Evolutionary conservation across 1,140 invertebrate species (phyloP).

Genomic region (Drosophila littoralis): DNA sequence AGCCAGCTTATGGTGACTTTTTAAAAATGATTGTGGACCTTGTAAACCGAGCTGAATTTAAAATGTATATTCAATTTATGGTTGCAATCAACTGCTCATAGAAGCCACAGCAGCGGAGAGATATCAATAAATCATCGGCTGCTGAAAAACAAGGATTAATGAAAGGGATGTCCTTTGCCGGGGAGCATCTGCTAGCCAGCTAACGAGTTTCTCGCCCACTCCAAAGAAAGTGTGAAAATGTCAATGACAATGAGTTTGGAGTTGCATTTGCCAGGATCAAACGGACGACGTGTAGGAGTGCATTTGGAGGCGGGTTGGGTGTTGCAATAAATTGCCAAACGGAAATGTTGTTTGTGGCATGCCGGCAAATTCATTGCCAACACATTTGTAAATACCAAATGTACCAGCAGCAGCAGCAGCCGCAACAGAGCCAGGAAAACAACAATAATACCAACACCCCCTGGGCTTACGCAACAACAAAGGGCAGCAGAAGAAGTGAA

Average conservation of each 20-base stretch:
- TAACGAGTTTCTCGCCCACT: constrained; percentile 50
- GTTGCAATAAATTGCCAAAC: constrained; percentile 55
- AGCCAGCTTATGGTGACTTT: too few species aligned
- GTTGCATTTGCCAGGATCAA: constrained; percentile 18
- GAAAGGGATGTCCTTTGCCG: constrained; percentile 46
- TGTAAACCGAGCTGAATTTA: background rate
- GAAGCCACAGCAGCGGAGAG: background rate
- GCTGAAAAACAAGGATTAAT: constrained; percentile 57
- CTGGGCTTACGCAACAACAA: constrained; percentile 60
- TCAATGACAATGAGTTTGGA: constrained; percentile 40
- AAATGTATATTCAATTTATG: constrained; percentile 12
- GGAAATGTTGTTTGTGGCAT: constrained; percentile 63
- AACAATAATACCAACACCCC: constrained; percentile 69
- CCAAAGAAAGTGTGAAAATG: constrained; percentile 64
- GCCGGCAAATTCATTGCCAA: constrained; percentile 73
- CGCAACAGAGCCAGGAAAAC: constrained; percentile 21
- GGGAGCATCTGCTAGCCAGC: constrained; percentile 53
- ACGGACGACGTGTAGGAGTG: constrained; percentile 5
- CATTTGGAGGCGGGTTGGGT: constrained; percentile 2
- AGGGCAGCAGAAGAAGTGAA: constrained; percentile 37
- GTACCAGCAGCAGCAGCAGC: constrained; percentile 19
- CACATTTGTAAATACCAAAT: constrained; percentile 55
- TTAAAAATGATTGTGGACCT: too few species aligned
- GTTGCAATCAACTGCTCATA: background rate
- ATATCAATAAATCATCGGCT: constrained; percentile 69